These are phyloP conservation scores for Drosophila watanabei DNA, from an alignment of 1,140 invertebrate genomes.

Conservation along the genomic window DNA sequence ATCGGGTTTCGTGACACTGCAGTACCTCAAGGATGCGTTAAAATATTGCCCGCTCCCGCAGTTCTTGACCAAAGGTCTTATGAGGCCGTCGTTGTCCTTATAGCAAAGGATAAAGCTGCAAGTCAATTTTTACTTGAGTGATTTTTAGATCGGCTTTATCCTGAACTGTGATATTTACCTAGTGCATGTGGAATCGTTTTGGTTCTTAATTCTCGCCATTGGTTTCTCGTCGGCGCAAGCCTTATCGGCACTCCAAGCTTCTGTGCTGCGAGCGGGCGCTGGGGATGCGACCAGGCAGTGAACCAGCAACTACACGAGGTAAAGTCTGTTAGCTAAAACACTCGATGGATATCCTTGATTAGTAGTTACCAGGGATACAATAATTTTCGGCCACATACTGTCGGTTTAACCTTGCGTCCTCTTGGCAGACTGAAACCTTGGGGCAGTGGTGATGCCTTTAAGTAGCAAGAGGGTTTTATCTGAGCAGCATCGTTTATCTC, in stretches of 20 bases:
- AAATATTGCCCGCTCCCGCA: conserved; percentile 14
- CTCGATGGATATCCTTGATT: not conserved
- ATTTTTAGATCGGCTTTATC: no score
- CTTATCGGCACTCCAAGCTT: conserved; percentile 25
- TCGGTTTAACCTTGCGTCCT: conserved; percentile 18
- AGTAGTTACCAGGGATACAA: conserved; percentile 29
- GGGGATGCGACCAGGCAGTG: conserved; percentile 8
- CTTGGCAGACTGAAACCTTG: conserved; percentile 39
- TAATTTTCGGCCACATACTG: conserved; percentile 26
- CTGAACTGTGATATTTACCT: conserved; percentile 27
- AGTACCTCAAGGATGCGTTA: not conserved
- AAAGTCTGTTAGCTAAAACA: not conserved
- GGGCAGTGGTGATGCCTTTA: conserved; percentile 12
- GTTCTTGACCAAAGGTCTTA: conserved; percentile 4
- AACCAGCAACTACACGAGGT: conserved; percentile 6
- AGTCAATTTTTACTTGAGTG: not conserved
- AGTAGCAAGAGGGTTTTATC: conserved; percentile 32
- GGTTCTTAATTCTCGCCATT: conserved; percentile 9
- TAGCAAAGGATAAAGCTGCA: conserved; percentile 24
- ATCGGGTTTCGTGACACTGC: conserved; percentile 3
- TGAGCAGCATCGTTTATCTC: conserved; percentile 28
- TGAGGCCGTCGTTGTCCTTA: not conserved
- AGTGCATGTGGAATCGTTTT: conserved; percentile 42
- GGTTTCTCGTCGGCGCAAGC: conserved; percentile 17
- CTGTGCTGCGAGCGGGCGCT: not conserved